Evolutionary conservation across 2,113 vertebrate genomes (phyloP), one percentile per base, ranked within the genome.

Genomic region (Pholis gunnellus): DNA sequence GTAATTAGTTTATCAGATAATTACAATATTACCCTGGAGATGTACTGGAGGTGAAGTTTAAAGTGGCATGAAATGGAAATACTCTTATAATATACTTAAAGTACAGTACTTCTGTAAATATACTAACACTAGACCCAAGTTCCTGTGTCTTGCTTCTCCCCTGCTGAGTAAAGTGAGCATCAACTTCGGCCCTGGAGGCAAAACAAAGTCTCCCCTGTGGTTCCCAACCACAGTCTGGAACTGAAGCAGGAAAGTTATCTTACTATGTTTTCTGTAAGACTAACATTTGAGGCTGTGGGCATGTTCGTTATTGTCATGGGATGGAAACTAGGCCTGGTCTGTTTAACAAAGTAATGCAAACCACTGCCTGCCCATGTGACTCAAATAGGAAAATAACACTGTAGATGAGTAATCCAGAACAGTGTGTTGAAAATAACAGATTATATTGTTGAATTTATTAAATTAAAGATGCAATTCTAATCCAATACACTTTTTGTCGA

Each of bases 231-330:
- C 52, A 11, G 52, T 4, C 52, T 56, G 52, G 52, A 25, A 56
- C n/a, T 56, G 52, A n/a, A 56, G 52, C 52, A 56, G 9, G n/a
- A 59, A 59, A 29, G 57, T 59, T 59, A 31, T 59, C 57, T 59
- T 29, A 27, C 27, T 27, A 25, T 59, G 14, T 59, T 31, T 31
- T 17, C 57, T 31, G 2, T 59, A 7, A 52, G 48, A 52, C 27
- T 2, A 38, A 63, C 31, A 38, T 63, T 22, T 63, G 60, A 63
- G 57, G 10, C 57, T 59, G 57, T 59, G 57, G 27, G 27, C 27
- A 59, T 17, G 57, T 59, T 59, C 14, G 31, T 59, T 11, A 59
- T 17, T 17, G 27, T 59, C 27, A 59, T 31, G 57, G 27, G 27
- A 59, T 59, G 14, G 6, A 59, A 27, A 6, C 48, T 50, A 5